Evolutionary conservation across 1,140 invertebrate species (phyloP).

Genomic region (Zaprionus ghesquierei): DNA sequence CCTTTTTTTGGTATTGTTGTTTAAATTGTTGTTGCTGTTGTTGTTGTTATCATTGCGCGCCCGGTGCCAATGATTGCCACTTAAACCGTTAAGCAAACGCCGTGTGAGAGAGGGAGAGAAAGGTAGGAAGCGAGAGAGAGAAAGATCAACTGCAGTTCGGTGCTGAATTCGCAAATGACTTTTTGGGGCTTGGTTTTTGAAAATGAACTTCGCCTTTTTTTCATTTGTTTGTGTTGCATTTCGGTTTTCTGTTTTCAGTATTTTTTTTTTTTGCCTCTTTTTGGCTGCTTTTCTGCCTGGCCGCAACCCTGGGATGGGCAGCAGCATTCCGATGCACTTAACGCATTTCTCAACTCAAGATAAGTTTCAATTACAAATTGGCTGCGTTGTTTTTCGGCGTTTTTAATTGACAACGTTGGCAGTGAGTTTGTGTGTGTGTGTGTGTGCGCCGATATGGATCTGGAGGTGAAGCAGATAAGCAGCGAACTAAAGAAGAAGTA

Average conservation of each 20-base stretch:
- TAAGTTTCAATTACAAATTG: conserved; percentile 80
- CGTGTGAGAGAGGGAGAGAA: conserved; percentile 19
- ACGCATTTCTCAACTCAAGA: conserved; percentile 64
- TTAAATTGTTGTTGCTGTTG: conserved; percentile 42
- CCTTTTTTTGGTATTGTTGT: conserved; percentile 53
- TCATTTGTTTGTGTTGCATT: conserved; percentile 5
- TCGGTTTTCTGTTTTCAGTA: conserved; percentile 15
- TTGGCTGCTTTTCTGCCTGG: no score
- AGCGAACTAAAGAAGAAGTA: no score
- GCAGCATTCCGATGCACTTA: conserved; percentile 71
- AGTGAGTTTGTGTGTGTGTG: no score
- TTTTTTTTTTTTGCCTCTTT: conserved; percentile 6
- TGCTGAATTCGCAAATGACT: conserved; percentile 53
- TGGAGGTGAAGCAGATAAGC: neutral
- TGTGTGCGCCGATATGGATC: conserved; percentile 68
- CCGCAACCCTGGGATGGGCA: conserved; percentile 33
- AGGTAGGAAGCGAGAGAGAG: neutral
- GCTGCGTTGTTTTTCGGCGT: conserved; percentile 56
- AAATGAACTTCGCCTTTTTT: conserved; percentile 56
- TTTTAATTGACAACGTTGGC: conserved; percentile 69
- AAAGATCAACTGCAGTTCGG: neutral
- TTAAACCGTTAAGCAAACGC: conserved; percentile 79
- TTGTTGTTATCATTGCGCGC: conserved; percentile 67
- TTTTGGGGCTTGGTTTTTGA: conserved; percentile 26
- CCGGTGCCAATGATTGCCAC: conserved; percentile 76